Conservation (phyloP, 2,797 vertebrate species). For the Notamacropus eugenii region DNA sequence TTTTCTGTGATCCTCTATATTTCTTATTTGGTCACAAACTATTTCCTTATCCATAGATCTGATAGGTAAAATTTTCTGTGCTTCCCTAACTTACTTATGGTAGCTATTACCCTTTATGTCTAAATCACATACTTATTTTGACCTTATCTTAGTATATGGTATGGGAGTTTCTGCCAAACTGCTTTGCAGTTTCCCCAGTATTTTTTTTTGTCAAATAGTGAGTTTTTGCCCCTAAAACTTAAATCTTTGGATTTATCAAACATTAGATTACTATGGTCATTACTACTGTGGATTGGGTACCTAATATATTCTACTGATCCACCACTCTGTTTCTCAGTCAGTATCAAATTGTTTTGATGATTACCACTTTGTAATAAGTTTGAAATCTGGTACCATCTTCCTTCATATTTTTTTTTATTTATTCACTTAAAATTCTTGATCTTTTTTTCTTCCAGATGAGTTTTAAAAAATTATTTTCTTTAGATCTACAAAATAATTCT, state of each 20-base stretch:
- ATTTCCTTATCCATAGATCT: not conserved
- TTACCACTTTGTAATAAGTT: not conserved
- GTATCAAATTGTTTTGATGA: not conserved
- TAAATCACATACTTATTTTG: not conserved
- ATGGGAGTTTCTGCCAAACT: not conserved
- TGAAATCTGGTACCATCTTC: not conserved
- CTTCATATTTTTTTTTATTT: not conserved
- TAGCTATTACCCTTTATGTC: not conserved
- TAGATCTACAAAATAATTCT: not conserved
- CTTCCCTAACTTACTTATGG: not conserved
- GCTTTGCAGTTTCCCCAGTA: not conserved
- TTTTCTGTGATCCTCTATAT: not conserved
- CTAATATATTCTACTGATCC: not conserved
- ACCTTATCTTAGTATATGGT: not conserved
- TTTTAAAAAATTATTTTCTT: not conserved
- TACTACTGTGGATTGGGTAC: not conserved
- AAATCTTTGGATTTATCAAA: not conserved
- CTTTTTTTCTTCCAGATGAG: not conserved
- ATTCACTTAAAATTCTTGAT: not conserved
- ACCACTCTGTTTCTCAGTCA: not conserved
- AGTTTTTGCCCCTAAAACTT: not conserved
- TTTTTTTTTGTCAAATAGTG: not conserved
- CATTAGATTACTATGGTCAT: not conserved
- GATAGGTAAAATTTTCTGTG: not conserved
- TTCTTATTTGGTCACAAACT: not conserved